Percentiles rank a stretch among this genome's conserved stretches.
Conservation (phyloP, 2,797 vertebrate species). For the Schizothorax lantsangensis region DNA sequence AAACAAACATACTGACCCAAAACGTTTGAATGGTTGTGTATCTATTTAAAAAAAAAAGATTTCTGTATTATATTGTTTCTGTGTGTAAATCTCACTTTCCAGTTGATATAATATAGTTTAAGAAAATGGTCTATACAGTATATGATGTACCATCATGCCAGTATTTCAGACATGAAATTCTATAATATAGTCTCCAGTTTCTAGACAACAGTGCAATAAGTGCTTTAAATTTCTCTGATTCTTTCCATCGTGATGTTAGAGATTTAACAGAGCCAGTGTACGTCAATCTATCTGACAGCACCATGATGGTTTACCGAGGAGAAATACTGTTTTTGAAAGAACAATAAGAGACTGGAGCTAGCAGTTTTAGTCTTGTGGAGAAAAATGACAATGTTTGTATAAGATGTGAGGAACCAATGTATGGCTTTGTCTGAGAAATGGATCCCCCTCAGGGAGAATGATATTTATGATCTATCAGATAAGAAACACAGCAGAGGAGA, state of each 20-base stretch:
- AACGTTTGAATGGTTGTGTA: background rate
- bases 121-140: too few relatives aligned
- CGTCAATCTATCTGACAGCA: slow-evolving; percentile 23
- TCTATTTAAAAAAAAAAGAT: background rate
- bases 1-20: background rate
- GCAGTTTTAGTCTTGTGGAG: slow-evolving; percentile 34
- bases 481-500: slow-evolving; percentile 48
- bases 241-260: slow-evolving; percentile 14
- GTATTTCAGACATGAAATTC: background rate
- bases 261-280: slow-evolving; percentile 22
- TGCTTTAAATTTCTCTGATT: background rate
- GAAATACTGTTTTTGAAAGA: slow-evolving; percentile 49
- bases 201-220: background rate
- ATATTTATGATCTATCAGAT: slow-evolving; percentile 64
- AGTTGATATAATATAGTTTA: background rate
- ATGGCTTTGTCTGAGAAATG: slow-evolving; percentile 57
- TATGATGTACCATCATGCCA: background rate
- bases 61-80: background rate
- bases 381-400: slow-evolving; percentile 33
- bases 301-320: slow-evolving; percentile 2
- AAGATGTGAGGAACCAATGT: slow-evolving; percentile 36
- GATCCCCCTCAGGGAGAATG: slow-evolving; percentile 53
- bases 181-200: background rate
- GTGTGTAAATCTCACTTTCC: background rate
- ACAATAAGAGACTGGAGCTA: slow-evolving; percentile 27